A percentile compares a stretch with the other conserved stretches of the same genome.
Evolutionary conservation across 2,888 invertebrate genomes (phyloP).

Genomic region (Drosophila parthenogenetica): DNA sequence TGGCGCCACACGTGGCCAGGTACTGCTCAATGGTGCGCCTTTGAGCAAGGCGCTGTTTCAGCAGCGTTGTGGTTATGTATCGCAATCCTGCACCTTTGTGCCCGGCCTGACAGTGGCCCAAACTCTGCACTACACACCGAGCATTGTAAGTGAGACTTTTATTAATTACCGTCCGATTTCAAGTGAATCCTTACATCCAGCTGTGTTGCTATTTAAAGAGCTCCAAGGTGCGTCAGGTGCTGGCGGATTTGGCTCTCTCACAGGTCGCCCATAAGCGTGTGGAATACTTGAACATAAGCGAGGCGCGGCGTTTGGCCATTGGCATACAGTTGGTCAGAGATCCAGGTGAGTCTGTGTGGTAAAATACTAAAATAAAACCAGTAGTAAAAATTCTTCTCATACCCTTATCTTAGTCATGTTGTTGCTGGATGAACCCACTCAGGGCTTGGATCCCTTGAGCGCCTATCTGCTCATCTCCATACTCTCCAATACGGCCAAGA

Average conservation of each 20-base stretch:
- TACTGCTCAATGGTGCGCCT: conserved; percentile 94
- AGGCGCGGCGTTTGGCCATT: conserved; percentile 94
- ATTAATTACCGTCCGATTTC: conserved; percentile 45
- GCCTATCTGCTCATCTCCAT: conserved; percentile 98
- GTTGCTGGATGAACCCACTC: conserved; percentile 96
- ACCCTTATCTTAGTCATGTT: conserved; percentile 88
- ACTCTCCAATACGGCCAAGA: conserved; percentile 94
- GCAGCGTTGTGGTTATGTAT: conserved; percentile 94
- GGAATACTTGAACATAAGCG: conserved; percentile 93
- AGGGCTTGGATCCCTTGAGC: conserved; percentile 97
- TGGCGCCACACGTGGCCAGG: conserved; percentile 94
- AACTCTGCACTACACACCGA: conserved; percentile 92
- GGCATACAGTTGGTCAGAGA: conserved; percentile 97
- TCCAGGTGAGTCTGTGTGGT: conserved; percentile 88
- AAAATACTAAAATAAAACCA: fast-evolving
- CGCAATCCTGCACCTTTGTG: conserved; percentile 93
- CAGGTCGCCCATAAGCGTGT: conserved; percentile 95
- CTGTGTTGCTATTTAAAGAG: conserved; percentile 91
- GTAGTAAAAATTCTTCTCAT: neutral
- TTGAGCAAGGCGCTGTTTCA: conserved; percentile 93
- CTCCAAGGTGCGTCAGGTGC: conserved; percentile 95
- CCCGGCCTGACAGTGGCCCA: conserved; percentile 95
- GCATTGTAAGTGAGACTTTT: conserved; percentile 87
- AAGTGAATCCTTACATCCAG: conserved; percentile 82
- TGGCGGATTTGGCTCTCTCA: conserved; percentile 96